phyloP scores from a whole-genome alignment of 2,113 vertebrate species.

The Perognathus longimembris region DNA sequence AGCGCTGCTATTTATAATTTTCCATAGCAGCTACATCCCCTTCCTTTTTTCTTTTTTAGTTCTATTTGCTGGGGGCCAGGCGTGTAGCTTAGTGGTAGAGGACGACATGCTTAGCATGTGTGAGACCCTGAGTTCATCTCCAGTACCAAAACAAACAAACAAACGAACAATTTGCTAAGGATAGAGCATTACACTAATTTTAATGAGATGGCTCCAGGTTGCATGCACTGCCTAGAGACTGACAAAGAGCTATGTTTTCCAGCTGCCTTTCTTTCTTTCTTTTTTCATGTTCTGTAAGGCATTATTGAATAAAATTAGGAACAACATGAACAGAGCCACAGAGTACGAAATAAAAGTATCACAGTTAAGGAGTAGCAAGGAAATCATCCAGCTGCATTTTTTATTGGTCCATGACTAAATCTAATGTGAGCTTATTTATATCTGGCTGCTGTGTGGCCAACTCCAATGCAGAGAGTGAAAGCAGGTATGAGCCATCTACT shows the following conservation, averaged over 20 bases:
- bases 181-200: constrained; percentile 17
- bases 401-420: neutral
- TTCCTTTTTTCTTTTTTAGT: neutral
- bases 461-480: neutral
- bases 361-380: no score
- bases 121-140: neutral
- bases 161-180: neutral
- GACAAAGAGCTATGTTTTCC: neutral
- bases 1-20: constrained; percentile 58
- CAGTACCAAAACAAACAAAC: neutral
- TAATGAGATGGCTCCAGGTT: neutral
- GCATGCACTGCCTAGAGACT: neutral
- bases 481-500: neutral
- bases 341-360: no score
- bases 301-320: no score
- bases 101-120: neutral
- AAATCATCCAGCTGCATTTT: neutral
- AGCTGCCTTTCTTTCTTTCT: no score
- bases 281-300: no score
- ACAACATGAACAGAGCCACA: no score
- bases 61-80: neutral
- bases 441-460: neutral
- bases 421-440: neutral
- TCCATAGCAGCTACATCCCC: neutral
- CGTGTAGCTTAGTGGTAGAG: neutral